These are phyloP conservation scores for Amorpha juglandis DNA, from an alignment of 2,888 invertebrate genomes.

Conservation along the genomic window DNA sequence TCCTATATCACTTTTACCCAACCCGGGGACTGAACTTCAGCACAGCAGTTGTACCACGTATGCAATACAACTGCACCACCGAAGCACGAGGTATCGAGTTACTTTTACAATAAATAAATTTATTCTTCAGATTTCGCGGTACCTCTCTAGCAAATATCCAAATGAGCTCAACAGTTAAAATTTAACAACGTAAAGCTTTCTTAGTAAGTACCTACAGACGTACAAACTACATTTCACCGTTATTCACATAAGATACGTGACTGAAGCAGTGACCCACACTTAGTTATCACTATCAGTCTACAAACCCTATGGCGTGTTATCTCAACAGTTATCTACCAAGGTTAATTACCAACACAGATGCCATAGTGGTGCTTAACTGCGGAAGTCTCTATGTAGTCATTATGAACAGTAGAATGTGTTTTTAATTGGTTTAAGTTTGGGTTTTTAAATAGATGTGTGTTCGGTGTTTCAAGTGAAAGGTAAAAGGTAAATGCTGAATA, in stretches of 20 bases:
- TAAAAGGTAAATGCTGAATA: too few relatives aligned
- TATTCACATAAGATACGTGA: background rate
- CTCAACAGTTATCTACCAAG: constrained; percentile 49
- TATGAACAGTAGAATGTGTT: constrained; percentile 1
- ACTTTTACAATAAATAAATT: too few relatives aligned
- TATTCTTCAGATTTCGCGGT: too few relatives aligned
- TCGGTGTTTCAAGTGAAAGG: background rate
- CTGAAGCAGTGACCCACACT: constrained; percentile 38
- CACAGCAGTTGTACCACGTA: too few relatives aligned
- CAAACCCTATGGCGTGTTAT: constrained; percentile 49
- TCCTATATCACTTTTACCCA: too few relatives aligned
- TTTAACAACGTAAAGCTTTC: background rate
- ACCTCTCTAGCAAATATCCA: too few relatives aligned
- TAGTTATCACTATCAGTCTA: constrained; percentile 44
- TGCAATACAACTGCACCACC: too few relatives aligned
- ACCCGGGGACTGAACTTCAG: too few relatives aligned
- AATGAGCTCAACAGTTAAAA: too few relatives aligned
- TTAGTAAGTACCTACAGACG: background rate
- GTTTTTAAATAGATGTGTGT: background rate
- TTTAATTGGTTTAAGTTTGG: constrained; percentile 13
- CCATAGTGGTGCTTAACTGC: background rate
- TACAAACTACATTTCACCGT: background rate
- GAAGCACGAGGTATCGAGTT: too few relatives aligned
- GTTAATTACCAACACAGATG: constrained; percentile 46
- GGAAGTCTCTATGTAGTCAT: background rate